These are phyloP conservation scores for Sternotherus odoratus DNA, from an alignment of 2,797 vertebrate genomes.

Conservation along the genomic window DNA sequence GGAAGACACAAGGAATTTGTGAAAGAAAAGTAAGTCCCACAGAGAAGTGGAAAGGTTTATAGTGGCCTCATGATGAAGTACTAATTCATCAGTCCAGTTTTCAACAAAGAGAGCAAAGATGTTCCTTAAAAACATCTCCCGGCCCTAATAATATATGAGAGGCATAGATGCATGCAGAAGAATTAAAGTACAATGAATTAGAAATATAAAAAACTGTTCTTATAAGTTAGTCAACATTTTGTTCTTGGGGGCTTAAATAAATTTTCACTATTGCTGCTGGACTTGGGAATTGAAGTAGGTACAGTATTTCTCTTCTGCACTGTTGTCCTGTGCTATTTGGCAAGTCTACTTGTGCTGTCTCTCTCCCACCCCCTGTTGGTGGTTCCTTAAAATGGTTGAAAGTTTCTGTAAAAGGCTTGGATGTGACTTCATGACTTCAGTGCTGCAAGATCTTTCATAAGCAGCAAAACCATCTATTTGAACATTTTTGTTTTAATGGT, in stretches of 20 bases:
- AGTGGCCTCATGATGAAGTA: not conserved
- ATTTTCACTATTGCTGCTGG: not conserved
- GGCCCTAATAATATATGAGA: not conserved
- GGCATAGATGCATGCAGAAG: fast-evolving
- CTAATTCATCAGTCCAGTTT: not conserved
- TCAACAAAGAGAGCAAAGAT: not conserved
- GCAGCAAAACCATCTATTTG: not conserved
- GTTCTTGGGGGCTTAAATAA: not conserved
- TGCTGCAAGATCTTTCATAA: not conserved
- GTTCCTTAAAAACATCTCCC: not conserved
- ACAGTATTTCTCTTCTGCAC: not conserved
- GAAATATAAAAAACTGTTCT: not conserved
- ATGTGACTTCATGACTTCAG: not conserved
- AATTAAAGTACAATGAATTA: not conserved
- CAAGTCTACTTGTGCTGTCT: not conserved
- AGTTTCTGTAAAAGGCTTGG: not conserved
- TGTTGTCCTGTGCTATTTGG: not conserved
- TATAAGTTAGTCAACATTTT: not conserved
- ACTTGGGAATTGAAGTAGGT: not conserved
- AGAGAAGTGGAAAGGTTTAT: not conserved
- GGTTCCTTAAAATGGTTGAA: not conserved
- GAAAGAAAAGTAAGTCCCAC: not conserved
- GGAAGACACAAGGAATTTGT: not conserved
- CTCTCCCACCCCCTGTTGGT: fast-evolving
- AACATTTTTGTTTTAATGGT: not conserved